Evolutionary conservation across 1,140 invertebrate genomes (phyloP), one percentile per base, ranked within the genome.

Genomic region (Pseudoatta argentina): DNA sequence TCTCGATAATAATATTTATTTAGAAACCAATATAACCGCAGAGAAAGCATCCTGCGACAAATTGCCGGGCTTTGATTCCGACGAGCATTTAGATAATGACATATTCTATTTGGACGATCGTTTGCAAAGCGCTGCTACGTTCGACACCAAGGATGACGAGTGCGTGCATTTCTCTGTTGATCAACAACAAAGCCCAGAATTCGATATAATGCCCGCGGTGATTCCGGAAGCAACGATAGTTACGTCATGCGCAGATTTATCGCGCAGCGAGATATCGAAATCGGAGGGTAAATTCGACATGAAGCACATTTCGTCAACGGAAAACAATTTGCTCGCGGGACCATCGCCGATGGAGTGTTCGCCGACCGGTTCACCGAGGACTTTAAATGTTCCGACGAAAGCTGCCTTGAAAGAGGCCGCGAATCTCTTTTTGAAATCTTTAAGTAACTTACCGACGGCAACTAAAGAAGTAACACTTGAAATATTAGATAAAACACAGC

Each of bases 21-120:
- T 83, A 0, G 79, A 75, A 4, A 8, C 79, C 4, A 48, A 44
- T 48, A 24, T 61, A n/a, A 51, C 55, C 10, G 8, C 69, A 18
- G 79, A 82, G 39, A 75, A 83, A 10, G 21, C 27, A 0, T 0
- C 77, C 0, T 72, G 78, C 69, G 79, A 83, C 51, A 83, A 83
- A 5, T 3, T 83, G 21, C 79, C 69, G 24, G 27, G 14, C 18
- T 83, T 83, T 27, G 79, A 48, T 48, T 44, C 79, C 21, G 79
- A 73, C 24, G 79, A 61, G 27, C 79, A 73, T 0, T 27, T 83
- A 12, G 79, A 61, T 24, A 82, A 21, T 12, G 75, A 78, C 12
- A 83, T 83, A 27, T 83, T 83, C 5, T 75, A 83, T 1, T 3
- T 83, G 27, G 79, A 83, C 18, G 79, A 83, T 48, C 69, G 39